Evolutionary conservation across 2,797 vertebrate genomes (phyloP), one percentile per base, ranked within the genome.

Genomic region (Miichthys miiuy): DNA sequence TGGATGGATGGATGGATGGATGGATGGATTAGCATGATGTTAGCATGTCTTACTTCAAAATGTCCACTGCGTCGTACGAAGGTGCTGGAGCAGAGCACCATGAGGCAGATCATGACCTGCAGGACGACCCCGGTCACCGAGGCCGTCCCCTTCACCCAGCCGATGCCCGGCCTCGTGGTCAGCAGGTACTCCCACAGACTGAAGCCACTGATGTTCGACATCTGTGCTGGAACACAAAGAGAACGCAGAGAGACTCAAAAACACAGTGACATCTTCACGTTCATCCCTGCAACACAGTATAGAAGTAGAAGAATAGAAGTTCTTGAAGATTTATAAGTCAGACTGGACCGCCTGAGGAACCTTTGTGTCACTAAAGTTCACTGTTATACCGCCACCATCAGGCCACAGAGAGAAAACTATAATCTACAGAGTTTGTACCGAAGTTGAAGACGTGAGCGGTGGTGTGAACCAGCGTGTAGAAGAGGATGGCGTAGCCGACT

Each of bases 51-150:
- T 62, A 97, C 97, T 92, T 98, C 95, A 18, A 98, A 98, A 89
- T 97, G 96, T 5, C 97, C 96, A 0, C 96, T 96, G 75, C 94
- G 95, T 0, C 96, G 94, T 13, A 98, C 83, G 0, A 96, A 96
- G 6, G 96, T 92, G 89, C 94, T 95, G 93, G 97, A 97, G 89
- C 96, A 97, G 46, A 93, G 51, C 2, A 95, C 90, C 95, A 96
- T 96, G 77, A 97, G 70, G 30, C 86, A 79, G 85, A 98, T 92
- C 12, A 96, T 79, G 2, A 93, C 69, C 92, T 96, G 95, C 5
- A 97, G 94, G 0, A 94, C 20, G 2, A 97, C 76, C 0, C 97
- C 96, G 0, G 96, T 97, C 38, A 95, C 34, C 0, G 96, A 96
- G 1, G 96, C 96, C 0, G 84, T 91, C n/a, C 95, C 96, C 0